Evolutionary conservation across 2,797 vertebrate species (phyloP).

Genomic region (Acanthiza pusilla): DNA sequence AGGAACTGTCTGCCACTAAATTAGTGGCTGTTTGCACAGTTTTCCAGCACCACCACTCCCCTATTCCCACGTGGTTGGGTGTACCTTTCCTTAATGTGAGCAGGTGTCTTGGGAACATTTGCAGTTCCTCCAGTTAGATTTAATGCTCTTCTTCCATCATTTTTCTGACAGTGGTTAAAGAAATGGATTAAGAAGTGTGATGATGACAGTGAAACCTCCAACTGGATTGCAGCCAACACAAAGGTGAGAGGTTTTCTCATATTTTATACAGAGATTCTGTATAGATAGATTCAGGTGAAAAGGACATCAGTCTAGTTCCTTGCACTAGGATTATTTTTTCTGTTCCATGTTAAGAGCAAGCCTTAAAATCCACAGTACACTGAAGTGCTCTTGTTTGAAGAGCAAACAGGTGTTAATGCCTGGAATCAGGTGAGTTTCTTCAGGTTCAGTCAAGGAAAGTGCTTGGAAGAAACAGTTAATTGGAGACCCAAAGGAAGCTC

Average conservation of each 20-base stretch:
- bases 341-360: background rate
- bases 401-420: background rate
- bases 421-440: background rate
- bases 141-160: background rate
- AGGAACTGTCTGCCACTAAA: background rate
- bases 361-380: background rate
- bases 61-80: background rate
- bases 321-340: background rate
- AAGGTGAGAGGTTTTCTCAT: conserved; percentile 79
- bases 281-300: background rate
- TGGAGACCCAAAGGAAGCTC: background rate
- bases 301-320: background rate
- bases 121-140: background rate
- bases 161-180: conserved; percentile 89
- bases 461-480: background rate
- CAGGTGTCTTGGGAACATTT: background rate
- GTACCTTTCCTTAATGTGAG: background rate
- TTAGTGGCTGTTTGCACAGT: background rate
- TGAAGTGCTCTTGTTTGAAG: background rate
- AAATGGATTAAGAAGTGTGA: conserved; percentile 99
- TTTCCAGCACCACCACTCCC: background rate
- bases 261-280: background rate
- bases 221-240: conserved; percentile 99
- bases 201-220: conserved; percentile 99
- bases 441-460: background rate